Conservation (phyloP, 2,113 vertebrate species). For the Prunella himalayana region DNA sequence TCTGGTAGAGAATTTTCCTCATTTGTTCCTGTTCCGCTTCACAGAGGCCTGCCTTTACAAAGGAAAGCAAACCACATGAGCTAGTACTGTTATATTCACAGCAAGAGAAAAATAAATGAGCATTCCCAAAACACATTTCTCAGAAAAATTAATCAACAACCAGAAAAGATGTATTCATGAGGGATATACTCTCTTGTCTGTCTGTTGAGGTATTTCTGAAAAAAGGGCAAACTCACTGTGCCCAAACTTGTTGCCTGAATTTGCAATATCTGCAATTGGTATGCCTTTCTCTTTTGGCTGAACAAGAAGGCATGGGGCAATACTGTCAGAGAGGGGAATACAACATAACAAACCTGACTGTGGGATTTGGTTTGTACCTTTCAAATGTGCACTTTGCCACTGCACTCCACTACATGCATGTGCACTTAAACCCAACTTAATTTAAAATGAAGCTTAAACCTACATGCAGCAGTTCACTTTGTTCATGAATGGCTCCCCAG, state of each 20-base stretch:
- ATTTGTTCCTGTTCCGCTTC: slow-evolving; percentile 96
- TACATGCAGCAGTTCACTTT: background rate
- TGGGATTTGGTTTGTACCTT: background rate
- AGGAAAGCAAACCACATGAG: slow-evolving; percentile 10
- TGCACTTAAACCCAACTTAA: background rate
- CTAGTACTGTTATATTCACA: background rate
- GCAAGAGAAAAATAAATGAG: background rate
- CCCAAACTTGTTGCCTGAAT: background rate
- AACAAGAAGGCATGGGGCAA: background rate
- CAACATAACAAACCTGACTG: background rate
- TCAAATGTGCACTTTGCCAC: background rate
- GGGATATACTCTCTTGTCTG: background rate
- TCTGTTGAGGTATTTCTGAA: background rate
- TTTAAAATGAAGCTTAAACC: background rate
- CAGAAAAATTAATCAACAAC: background rate
- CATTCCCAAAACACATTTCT: background rate
- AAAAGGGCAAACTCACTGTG: background rate
- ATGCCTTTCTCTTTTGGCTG: background rate
- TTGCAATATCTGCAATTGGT: background rate
- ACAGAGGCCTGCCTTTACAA: slow-evolving; percentile 87
- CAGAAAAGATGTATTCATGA: background rate
- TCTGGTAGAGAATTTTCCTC: slow-evolving; percentile 98
- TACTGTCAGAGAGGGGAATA: background rate
- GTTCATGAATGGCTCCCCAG: background rate
- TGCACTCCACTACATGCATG: background rate